phyloP scores from a whole-genome alignment of 1,140 invertebrate species.

The Xylocopa sonorina region DNA sequence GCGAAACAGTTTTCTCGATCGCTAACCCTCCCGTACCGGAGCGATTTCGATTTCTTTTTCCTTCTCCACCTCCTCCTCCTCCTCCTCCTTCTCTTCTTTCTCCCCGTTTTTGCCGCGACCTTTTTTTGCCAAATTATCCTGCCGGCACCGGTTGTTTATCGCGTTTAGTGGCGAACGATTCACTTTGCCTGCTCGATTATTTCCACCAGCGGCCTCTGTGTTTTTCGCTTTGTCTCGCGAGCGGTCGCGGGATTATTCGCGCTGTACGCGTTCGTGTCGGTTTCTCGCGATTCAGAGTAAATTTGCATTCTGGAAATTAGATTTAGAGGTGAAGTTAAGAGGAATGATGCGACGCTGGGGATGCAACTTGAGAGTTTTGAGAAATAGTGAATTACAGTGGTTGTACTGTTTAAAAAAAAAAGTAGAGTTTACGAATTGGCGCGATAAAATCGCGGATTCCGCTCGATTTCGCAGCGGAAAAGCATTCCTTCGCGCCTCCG shows the following conservation, averaged over 20 bases:
- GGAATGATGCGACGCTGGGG: no score
- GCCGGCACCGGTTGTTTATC: slow-evolving; percentile 40
- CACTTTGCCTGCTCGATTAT: slow-evolving; percentile 56
- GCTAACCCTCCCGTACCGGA: slow-evolving; percentile 2
- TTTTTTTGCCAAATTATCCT: slow-evolving; percentile 51
- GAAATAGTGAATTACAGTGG: no score
- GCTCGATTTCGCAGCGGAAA: not conserved
- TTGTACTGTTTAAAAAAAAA: no score
- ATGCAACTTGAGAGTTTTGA: no score
- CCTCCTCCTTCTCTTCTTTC: not conserved
- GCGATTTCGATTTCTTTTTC: not conserved
- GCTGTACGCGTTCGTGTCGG: not conserved
- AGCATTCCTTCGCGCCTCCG: slow-evolving; percentile 9
- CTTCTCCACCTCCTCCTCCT: not conserved
- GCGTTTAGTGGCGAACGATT: slow-evolving; percentile 41
- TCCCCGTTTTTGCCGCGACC: not conserved
- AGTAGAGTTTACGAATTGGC: not conserved
- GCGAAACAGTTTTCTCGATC: slow-evolving; percentile 64
- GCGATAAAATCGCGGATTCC: slow-evolving; percentile 10
- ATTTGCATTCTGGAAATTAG: not conserved
- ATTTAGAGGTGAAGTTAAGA: no score
- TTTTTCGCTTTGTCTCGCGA: not conserved
- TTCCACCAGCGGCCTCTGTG: slow-evolving; percentile 28
- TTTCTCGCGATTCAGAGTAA: not conserved
- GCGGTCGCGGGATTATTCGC: not conserved